Conservation (phyloP, 1,140 invertebrate genomes). For the Apis laboriosa region DNA sequence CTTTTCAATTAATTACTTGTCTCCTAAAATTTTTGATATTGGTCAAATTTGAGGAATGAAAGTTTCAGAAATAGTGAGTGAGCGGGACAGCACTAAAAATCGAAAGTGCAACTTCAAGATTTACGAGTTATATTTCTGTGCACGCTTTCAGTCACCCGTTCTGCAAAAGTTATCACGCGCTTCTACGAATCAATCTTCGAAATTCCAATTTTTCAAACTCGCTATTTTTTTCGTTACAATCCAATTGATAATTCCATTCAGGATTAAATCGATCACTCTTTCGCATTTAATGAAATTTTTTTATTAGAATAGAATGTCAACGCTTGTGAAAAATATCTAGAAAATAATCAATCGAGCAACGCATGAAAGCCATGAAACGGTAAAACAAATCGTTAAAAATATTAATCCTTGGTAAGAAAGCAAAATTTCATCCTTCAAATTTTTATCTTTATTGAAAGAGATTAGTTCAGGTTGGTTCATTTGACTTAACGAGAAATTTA, state of each 20-base stretch:
- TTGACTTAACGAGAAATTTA: too few relatives aligned
- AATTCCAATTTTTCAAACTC: conserved; percentile 30
- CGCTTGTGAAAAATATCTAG: not conserved
- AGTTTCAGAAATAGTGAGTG: conserved; percentile 36
- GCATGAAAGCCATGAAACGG: not conserved
- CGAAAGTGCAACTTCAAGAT: conserved; percentile 47
- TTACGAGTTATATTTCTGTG: conserved; percentile 53
- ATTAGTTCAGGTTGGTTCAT: too few relatives aligned
- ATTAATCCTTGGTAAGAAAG: not conserved
- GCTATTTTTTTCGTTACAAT: not conserved
- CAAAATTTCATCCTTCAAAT: not conserved
- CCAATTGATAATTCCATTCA: not conserved
- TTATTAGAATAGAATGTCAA: not conserved
- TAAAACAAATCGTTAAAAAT: not conserved
- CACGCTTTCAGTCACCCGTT: conserved; percentile 28
- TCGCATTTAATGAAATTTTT: not conserved
- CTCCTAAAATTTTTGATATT: not conserved
- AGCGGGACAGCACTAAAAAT: conserved; percentile 55
- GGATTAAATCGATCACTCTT: not conserved
- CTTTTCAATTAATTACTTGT: not conserved
- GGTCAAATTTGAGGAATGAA: not conserved
- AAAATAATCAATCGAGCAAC: not conserved
- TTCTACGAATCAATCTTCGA: conserved; percentile 10
- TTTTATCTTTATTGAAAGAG: too few relatives aligned
- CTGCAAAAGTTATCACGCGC: conserved; percentile 8